Evolutionary conservation across 2,113 vertebrate species (phyloP).

Genomic region (Ctenomys sociabilis): DNA sequence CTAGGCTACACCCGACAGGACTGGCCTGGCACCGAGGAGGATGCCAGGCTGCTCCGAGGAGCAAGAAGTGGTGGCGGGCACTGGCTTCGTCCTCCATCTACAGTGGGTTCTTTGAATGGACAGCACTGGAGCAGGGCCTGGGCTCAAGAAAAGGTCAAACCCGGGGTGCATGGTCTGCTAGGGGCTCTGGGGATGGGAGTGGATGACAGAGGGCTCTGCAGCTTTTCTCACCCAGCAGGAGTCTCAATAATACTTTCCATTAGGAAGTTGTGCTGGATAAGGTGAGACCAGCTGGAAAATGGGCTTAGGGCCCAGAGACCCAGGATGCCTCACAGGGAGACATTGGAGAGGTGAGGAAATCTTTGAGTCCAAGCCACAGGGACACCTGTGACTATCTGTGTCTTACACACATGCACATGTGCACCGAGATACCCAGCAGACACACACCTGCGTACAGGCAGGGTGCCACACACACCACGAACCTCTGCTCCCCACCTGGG

Average conservation of each 20-base stretch:
- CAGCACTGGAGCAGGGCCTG: neutral
- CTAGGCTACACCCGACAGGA: neutral
- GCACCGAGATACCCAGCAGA: neutral
- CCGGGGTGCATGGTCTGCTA: neutral
- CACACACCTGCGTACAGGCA: neutral
- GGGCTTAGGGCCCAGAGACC: neutral
- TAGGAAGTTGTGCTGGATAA: neutral
- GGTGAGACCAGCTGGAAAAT: neutral
- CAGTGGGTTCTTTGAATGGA: neutral
- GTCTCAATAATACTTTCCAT: constrained; percentile 39
- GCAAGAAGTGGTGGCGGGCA: neutral
- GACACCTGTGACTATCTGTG: neutral
- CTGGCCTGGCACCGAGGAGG: neutral
- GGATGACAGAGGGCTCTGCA: neutral
- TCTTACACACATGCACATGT: neutral
- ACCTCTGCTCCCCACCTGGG: neutral
- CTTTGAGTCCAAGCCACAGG: neutral
- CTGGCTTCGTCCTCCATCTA: neutral
- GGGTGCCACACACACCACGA: neutral
- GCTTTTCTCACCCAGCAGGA: neutral
- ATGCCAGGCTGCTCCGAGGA: neutral
- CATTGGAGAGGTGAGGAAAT: neutral
- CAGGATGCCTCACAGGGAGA: neutral
- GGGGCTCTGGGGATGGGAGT: neutral
- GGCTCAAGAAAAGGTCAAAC: neutral